phyloP scores from a whole-genome alignment of 2,113 vertebrate genomes.

The Plestiodon gilberti region DNA sequence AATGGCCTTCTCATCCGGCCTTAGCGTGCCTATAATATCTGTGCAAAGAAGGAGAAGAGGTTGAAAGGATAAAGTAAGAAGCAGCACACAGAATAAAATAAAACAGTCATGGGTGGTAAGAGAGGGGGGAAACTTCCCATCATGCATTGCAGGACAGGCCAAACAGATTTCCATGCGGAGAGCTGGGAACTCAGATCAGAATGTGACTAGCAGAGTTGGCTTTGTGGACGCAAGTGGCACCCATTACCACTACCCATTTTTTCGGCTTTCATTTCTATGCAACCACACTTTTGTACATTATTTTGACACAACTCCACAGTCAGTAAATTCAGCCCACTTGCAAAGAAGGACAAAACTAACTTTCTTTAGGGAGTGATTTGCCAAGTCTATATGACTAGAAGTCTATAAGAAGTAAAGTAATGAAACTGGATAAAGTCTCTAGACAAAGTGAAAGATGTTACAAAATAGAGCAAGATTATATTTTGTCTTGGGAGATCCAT shows the following conservation, averaged over 20 bases:
- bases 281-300: constrained; percentile 19
- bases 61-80: constrained; percentile 82
- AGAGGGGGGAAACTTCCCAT: constrained; percentile 74
- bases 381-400: not conserved
- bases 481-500: not conserved
- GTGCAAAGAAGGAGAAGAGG: constrained; percentile 89
- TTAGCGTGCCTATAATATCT: constrained; percentile 99
- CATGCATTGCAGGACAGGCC: constrained; percentile 84
- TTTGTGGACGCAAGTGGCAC: constrained; percentile 59
- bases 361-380: not conserved
- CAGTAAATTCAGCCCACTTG: constrained; percentile 6
- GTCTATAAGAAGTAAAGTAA: not conserved
- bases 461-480: constrained; percentile 31
- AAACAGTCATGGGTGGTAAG: constrained; percentile 73
- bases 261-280: constrained; percentile 17
- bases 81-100: constrained; percentile 77
- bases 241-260: not conserved
- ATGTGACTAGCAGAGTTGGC: constrained; percentile 63
- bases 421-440: not conserved
- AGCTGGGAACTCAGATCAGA: constrained; percentile 62
- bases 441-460: not conserved
- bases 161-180: constrained; percentile 70
- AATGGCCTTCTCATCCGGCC: constrained; percentile 98
- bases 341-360: not conserved
- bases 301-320: not conserved